Evolutionary conservation across 1,140 invertebrate species (phyloP), one percentile per base, ranked within the genome.

Genomic region (Campoletis sonorensis): DNA sequence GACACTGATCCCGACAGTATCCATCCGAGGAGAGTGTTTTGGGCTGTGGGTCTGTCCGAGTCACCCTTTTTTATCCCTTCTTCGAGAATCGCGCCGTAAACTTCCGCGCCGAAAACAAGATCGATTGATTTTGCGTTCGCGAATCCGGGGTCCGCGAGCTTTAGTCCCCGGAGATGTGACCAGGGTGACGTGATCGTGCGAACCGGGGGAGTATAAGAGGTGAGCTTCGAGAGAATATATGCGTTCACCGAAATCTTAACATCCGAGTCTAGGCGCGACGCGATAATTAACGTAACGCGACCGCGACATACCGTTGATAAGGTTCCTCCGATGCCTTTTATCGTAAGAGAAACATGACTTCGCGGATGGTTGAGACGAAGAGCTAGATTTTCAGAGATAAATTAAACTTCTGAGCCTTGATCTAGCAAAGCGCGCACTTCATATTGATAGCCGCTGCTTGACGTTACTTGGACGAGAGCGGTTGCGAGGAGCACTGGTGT

Each of bases 1-100:
- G 15, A 15, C 15, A 75, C 72, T 1, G 79, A 51, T 23, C 88
- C 88, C 18, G 85, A 87, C 27, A 89, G 23, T 21, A 88, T 83
- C 87, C 87, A 88, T 4, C 87, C 87, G n/a, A 89, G 40, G 16
- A 67, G 75, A 0, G 86, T 88, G 13, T 88, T 80, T 81, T 89
- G 87, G 61, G 85, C 88, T 1, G 87, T 84, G 1, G 86, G 84
- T 7, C 23, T 18, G 13, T 70, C 49, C 16, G 58, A 10, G 11
- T 54, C 30, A 7, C 73, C 37, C 18, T n/a, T 79, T 11, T 33
- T 23, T 0, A 83, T 15, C 0, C 82, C 84, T 8, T 51, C 23
- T 45, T 61, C 40, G 16, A 84, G 21, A 11, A 85, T 67, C 16
- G 33, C 26, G 11, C 79, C 37, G 49, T 82, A 81, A 15, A 82